Base-by-base conservation (phyloP, 2,113 vertebrate species). In the Muntiacus reevesi region DNA sequence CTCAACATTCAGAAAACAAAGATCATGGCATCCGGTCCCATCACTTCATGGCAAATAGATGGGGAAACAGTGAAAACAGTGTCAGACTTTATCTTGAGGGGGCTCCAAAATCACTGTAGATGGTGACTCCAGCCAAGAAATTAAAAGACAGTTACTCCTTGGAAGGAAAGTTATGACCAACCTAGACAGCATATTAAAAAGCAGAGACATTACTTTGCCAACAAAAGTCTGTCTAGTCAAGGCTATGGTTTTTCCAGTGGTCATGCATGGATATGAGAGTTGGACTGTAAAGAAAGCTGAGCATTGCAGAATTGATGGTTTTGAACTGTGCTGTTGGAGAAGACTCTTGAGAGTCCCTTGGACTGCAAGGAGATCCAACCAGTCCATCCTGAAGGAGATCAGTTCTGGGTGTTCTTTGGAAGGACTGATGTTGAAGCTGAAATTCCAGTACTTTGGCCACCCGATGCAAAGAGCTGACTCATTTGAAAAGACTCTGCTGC, bases 71-170 rank as follows among this genome's bases (percentile, higher is more conserved):
- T 62, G 60, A 30, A 62, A 62, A 64, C 33, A 67, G 62, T 67
- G 33, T 0, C 16, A 67, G 16, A 9, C 15, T 67, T 64, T 64
- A 67, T 67, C 19, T 67, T 67, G 0, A 2, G 0, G 14, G 30
- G 62, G 5, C 62, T 67, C 62, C 62, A 67, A 67, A 67, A n/a
- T 67, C 33, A n/a, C 62, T 67, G 7, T 16, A 67, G 33, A 67
- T n/a, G 62, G 3, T n/a, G 33, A 50, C 47, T 14, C 12, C 33
- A 67, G 33, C 33, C 62, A 67, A 9, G 62, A 67, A 67, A 67
- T 67, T n/a, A n/a, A 67, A 67, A 67, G 62, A 67, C 1, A 0
- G 16, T 67, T 67, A 67, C 16, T 67, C 33, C 16, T 67, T 67
- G 33, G 33, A 67, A 67, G 33, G 16, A 67, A 67, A 67, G 62